Base-by-base conservation (phyloP, 2,888 invertebrate species). In the Slavum lentiscoides region DNA sequence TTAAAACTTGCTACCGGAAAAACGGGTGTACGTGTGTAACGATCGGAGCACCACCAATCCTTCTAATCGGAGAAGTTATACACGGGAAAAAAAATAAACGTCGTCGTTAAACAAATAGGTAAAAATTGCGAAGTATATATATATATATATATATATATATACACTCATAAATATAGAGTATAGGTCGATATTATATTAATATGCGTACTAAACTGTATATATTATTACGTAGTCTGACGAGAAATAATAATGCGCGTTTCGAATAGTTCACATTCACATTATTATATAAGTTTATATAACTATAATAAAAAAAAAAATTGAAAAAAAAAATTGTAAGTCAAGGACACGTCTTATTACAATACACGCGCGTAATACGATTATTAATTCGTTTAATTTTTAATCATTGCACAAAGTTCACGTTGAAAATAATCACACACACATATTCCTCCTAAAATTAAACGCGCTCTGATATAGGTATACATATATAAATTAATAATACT, bases 371-470 rank as follows among this genome's bases (percentile, higher is more conserved):
- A 15, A 30, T 30, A 62, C 49, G 11, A 30, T 73, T 73, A 49
- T n/a, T 49, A 30, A 30, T 30, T 30, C 30, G 43, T 43, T 58
- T 61, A 73, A 62, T 30, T 30, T 30, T 73, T 62, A 62, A 53
- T 68, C 17, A 15, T 68, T n/a, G 8, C 13, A 19, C 49, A 73
- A 39, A 73, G 73, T 62, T 73, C 30, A 62, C 13, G 23, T 49
- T 62, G 8, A 13, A 13, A 49, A 73, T 19, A 30, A 30, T 17
- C n/a, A 30, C 7, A 30, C n/a, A n/a, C n/a, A 13, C 4, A 30
- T 30, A 30, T 30, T 49, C 49, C 49, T 62, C 49, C 62, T 73
- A 73, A 62, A 73, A 62, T 73, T 62, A 73, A 73, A 49, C 30
- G 49, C 30, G 15, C 49, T 8, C 30, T 30, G 30, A 30, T 30